Evolutionary conservation across 92 coral and sea anemone genomes (phyloP), one percentile per base, ranked within the genome.

Genomic region (Parazoanthus darwini): DNA sequence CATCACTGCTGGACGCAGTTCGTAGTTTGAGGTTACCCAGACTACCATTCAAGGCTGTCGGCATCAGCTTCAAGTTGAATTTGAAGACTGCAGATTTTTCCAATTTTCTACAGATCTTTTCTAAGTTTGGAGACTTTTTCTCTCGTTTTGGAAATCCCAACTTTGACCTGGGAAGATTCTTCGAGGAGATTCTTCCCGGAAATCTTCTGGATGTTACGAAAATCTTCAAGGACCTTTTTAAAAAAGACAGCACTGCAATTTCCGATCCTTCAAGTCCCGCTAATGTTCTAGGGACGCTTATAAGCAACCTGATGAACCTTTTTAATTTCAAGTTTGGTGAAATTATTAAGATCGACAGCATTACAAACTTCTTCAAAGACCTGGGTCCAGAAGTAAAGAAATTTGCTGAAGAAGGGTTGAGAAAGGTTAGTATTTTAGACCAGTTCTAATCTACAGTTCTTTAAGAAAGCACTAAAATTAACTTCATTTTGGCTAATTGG

Each of bases 361-460:
- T 96, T 15, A 88, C 99, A 50, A 92, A 94, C 89, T 97, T 97
- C 83, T 90, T 97, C 81, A 88, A 90, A 43, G 96, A 95, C 75
- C 92, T 94, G 44, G 99, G 95, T 1, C 95, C 92, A 59, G 90
- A 91, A 48, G 46, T 90, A 76, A 86, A 86, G 23, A 90, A 54
- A 16, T 97, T 95, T 73, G 91, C 98, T 4, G 76, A 90, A 65
- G 88, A 91, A 37, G 91, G 93, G 15, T 90, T 93, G 5, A 84
- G 89, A 3, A 93, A 93, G 48, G 85, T 80, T 20, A 80, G 46
- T 7, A 16, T 54, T 18, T 58, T 3, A 18, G 22, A 22, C 1
- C 9, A 46, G 51, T 46, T 46, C 5, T 3, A 39, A 2, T 2
- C 51, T 46, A 0, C 51, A 46, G 51, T 46, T 46, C 51, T 4